These are phyloP conservation scores for Serilophus lunatus DNA, from an alignment of 2,113 vertebrate genomes.

Conservation along the genomic window DNA sequence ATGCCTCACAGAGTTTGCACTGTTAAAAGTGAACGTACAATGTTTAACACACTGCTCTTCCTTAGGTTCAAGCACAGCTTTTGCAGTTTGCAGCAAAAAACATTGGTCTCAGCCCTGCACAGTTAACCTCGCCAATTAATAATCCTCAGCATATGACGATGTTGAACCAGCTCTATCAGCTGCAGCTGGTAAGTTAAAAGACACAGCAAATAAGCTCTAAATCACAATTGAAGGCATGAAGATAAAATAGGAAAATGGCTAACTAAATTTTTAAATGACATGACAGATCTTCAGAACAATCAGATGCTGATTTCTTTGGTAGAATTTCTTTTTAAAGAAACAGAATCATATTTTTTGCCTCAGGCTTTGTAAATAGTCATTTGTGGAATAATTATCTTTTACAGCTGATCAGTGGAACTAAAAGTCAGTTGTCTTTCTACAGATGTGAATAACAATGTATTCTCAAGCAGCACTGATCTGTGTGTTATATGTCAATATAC, in stretches of 20 bases:
- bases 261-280: neutral
- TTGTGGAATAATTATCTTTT: conserved; percentile 19
- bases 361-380: neutral
- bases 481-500: neutral
- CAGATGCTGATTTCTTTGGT: neutral
- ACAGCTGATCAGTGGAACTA: neutral
- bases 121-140: conserved; percentile 99
- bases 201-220: neutral
- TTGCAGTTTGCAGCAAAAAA: conserved; percentile 99
- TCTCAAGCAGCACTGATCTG: neutral
- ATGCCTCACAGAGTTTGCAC: neutral
- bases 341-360: neutral
- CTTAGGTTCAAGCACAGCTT: conserved; percentile 99
- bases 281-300: neutral
- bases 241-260: neutral
- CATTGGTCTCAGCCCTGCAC: conserved; percentile 99
- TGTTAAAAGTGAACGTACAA: neutral
- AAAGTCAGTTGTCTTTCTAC: neutral
- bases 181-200: conserved; percentile 92
- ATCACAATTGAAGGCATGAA: neutral
- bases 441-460: neutral
- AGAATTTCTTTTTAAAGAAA: neutral
- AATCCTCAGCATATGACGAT: conserved; percentile 99
- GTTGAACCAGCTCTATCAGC: conserved; percentile 99
- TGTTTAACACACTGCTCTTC: neutral